phyloP scores from a whole-genome alignment of 2,888 invertebrate genomes.

The Thyatira batis region DNA sequence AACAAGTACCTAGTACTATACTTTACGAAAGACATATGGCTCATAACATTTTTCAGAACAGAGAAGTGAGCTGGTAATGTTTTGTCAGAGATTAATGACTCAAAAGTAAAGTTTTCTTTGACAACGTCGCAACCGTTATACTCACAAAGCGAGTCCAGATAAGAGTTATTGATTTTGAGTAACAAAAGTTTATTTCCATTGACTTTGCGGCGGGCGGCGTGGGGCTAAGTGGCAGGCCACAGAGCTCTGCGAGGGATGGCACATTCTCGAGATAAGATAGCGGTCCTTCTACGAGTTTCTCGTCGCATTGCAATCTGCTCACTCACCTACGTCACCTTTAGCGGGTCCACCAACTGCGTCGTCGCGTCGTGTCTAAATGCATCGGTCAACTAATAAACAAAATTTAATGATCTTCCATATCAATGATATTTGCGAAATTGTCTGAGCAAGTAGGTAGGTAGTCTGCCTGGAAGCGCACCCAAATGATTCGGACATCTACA shows the following conservation, averaged over 20 bases:
- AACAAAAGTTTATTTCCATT: conserved; percentile 56
- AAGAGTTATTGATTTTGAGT: conserved; percentile 67
- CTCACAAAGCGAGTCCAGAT: conserved; percentile 59
- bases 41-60: conserved; percentile 38
- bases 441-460: too few relatives aligned
- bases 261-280: conserved; percentile 78
- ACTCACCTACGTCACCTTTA: conserved; percentile 48
- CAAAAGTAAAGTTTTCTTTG: conserved; percentile 47
- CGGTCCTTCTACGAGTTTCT: conserved; percentile 34
- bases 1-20: too few relatives aligned
- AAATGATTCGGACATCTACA: too few relatives aligned
- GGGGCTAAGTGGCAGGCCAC: conserved; percentile 71
- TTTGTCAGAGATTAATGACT: conserved; percentile 54
- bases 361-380: neutral
- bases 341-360: neutral
- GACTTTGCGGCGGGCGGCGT: conserved; percentile 63
- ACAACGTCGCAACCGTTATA: conserved; percentile 55
- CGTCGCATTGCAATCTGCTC: conserved; percentile 65
- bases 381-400: too few relatives aligned
- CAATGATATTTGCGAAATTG: too few relatives aligned
- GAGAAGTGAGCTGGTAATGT: conserved; percentile 30
- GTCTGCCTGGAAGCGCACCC: too few relatives aligned
- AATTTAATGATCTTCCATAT: too few relatives aligned
- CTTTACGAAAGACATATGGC: too few relatives aligned
- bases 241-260: conserved; percentile 60